Base-by-base conservation (phyloP, 2,888 invertebrate genomes). In the Hypomecis atomaria region DNA sequence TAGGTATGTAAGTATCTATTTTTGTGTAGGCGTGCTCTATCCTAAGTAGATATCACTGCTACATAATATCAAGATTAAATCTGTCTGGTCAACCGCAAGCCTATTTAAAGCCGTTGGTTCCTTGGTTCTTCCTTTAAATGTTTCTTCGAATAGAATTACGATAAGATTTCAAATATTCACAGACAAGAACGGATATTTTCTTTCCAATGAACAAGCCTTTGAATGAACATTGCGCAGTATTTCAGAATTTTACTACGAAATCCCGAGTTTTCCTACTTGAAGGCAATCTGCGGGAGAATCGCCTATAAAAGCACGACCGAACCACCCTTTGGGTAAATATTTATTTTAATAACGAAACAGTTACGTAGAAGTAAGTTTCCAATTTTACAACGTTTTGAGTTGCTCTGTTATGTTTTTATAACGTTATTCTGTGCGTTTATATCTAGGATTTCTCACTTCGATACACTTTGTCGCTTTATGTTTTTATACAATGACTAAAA, bases 251-350 rank as follows among this genome's bases (percentile, higher is more conserved):
- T 76, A 78, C 77, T 72, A 71, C 71, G 59, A 59, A 69, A 68
- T 62, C 71, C 67, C 62, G 68, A 72, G 67, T 66, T 71, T 73
- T 71, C 63, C 73, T 70, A 63, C 64, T 70, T 63, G 63, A 74
- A 74, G 67, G 67, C 74, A 74, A 78, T 77, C 71, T 69, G 59
- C 70, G 49, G 65, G 71, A 65, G 72, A 73, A 79, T 77, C 66
- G 67, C 68, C 77, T 71, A 75, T 81, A 77, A 80, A 78, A 78
- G 68, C 67, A 72, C 70, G 63, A 71, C 73, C 71, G 67, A 72
- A 73, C 72, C 76, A 76, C 75, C 72, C 71, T 71, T 75, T 72
- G 70, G 69, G 71, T 69, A 77, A 80, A 79, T 75, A 80, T 79
- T 79, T 75, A 75, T 76, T 71, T 73, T 76, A 72, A 76, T 70